Evolutionary conservation across 1,140 invertebrate species (phyloP).

Genomic region (Triops cancriformis): DNA sequence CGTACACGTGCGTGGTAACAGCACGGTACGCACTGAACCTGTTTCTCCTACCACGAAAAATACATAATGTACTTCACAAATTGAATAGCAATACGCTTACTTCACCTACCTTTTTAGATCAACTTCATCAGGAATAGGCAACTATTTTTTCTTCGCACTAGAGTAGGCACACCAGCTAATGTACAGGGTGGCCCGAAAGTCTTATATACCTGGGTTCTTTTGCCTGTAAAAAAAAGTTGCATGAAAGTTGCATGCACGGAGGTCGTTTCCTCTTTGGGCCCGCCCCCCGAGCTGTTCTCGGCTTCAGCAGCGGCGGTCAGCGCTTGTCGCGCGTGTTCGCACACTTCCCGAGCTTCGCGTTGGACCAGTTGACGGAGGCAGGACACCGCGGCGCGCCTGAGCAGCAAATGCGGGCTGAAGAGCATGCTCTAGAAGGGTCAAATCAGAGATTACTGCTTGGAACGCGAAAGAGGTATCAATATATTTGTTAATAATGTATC

Average conservation of each 20-base stretch:
- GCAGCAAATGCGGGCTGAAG: constrained; percentile 74
- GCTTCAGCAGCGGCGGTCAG: constrained; percentile 50
- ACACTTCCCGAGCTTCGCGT: constrained; percentile 90
- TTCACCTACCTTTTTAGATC: not conserved
- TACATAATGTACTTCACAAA: not conserved
- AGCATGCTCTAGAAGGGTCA: constrained; percentile 69
- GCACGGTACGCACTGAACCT: not conserved
- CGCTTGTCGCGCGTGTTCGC: constrained; percentile 57
- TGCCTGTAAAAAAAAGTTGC: too few species aligned
- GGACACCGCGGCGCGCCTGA: constrained; percentile 86
- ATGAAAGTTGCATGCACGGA: too few species aligned
- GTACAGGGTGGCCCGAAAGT: too few species aligned
- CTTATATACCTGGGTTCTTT: too few species aligned
- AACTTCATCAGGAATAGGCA: not conserved
- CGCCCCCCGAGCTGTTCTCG: constrained; percentile 29
- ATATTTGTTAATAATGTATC: too few species aligned
- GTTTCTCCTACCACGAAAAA: not conserved
- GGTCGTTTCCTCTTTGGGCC: constrained; percentile 27
- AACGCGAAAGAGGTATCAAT: too few species aligned
- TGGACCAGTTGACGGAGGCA: constrained; percentile 92
- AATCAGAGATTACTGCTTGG: too few species aligned
- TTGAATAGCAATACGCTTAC: not conserved
- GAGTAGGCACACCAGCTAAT: not conserved
- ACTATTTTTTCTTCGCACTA: not conserved
- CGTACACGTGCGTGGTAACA: not conserved